These are phyloP conservation scores for Marronus borbonicus DNA, from an alignment of 2,888 invertebrate genomes.

Conservation along the genomic window DNA sequence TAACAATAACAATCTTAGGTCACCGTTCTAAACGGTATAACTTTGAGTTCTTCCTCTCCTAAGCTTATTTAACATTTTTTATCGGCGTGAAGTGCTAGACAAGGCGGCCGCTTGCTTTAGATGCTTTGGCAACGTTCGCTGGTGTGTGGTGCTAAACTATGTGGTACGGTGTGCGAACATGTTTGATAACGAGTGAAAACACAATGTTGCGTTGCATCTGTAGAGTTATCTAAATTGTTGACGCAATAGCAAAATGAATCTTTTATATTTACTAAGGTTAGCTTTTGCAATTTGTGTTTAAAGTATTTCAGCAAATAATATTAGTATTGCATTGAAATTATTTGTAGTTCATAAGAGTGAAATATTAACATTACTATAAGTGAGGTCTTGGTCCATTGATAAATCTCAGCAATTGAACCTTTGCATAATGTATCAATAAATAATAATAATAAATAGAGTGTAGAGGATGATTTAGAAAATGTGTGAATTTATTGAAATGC, in stretches of 20 bases:
- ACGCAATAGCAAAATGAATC: conserved; percentile 9
- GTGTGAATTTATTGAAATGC: no score
- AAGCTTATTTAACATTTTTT: conserved; percentile 37
- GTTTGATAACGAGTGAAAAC: conserved; percentile 23
- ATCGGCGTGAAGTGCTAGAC: conserved; percentile 4
- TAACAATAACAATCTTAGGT: conserved; percentile 56
- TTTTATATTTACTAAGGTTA: conserved; percentile 21
- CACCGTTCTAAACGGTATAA: conserved; percentile 62
- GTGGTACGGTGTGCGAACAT: conserved; percentile 11
- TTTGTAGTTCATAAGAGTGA: no score
- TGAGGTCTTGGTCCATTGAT: no score
- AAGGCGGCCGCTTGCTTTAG: neutral
- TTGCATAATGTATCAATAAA: no score
- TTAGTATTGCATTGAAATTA: no score
- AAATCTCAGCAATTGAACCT: no score
- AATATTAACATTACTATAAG: no score
- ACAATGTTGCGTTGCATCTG: neutral
- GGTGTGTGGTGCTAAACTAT: conserved; percentile 15
- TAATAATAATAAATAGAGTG: no score
- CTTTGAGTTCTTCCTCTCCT: conserved; percentile 59
- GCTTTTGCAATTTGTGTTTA: neutral
- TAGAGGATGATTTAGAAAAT: no score
- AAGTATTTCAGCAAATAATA: no score
- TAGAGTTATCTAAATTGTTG: neutral
- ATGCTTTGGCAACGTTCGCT: conserved; percentile 10